phyloP scores from a whole-genome alignment of 2,113 vertebrate genomes.

The Rhinoderma darwinii region DNA sequence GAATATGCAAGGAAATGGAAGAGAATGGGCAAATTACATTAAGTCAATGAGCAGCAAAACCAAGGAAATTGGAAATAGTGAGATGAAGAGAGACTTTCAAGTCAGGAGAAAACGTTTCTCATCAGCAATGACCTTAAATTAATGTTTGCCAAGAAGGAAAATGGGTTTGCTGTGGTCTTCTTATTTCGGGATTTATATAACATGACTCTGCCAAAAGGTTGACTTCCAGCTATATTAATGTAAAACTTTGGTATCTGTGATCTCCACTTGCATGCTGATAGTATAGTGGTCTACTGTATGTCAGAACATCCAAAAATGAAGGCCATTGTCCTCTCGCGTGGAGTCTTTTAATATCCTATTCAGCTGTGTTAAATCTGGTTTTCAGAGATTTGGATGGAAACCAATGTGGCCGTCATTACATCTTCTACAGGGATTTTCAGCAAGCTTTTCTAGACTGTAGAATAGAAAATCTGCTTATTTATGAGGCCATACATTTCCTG shows the following conservation, averaged over 20 bases:
- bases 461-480: no score
- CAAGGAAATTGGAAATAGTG: slow-evolving; percentile 4
- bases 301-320: no score
- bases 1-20: slow-evolving; percentile 21
- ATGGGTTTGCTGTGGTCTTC: background rate
- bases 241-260: background rate
- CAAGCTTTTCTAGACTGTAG: no score
- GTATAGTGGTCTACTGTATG: no score
- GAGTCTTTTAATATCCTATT: no score
- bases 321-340: no score
- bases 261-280: background rate
- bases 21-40: background rate
- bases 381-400: no score
- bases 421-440: no score
- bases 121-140: background rate
- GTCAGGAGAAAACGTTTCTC: background rate
- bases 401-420: no score
- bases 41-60: slow-evolving; percentile 11
- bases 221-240: background rate
- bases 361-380: no score
- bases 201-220: background rate
- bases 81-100: slow-evolving; percentile 34
- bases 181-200: slow-evolving; percentile 9
- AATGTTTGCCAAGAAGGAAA: background rate
- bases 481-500: no score